phyloP scores from a whole-genome alignment of 1,140 invertebrate genomes.

The Mesaphorura yosii region DNA sequence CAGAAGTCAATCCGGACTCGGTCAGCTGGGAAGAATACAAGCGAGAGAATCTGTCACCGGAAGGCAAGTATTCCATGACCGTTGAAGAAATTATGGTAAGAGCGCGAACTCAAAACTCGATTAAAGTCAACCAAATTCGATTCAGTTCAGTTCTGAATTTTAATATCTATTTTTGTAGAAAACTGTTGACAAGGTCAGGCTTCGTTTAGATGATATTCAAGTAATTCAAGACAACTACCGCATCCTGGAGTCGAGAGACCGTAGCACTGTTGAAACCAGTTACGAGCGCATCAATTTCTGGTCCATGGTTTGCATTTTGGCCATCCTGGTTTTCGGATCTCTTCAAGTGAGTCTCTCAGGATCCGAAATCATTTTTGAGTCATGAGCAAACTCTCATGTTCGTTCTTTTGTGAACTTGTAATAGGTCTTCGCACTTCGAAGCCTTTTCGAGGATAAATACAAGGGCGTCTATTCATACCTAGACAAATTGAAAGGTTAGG shows the following conservation, averaged over 20 bases:
- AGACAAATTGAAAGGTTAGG: too few species aligned
- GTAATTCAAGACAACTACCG: conserved; percentile 59
- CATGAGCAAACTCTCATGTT: too few species aligned
- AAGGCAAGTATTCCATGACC: neutral
- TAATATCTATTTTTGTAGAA: conserved; percentile 34
- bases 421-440: too few species aligned
- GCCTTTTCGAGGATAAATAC: too few species aligned
- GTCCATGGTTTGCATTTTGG: too few species aligned
- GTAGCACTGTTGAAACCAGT: too few species aligned
- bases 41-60: neutral
- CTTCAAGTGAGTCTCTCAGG: too few species aligned
- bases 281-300: too few species aligned
- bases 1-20: conserved; percentile 46
- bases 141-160: neutral
- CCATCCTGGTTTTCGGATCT: too few species aligned
- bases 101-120: neutral
- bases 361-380: too few species aligned
- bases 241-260: conserved; percentile 60
- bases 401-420: too few species aligned
- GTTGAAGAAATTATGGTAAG: neutral
- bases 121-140: neutral
- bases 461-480: too few species aligned
- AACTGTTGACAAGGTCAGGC: conserved; percentile 48
- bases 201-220: conserved; percentile 49
- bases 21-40: neutral